Percentiles rank a stretch among this genome's conserved stretches.
phyloP scores from a whole-genome alignment of 2,113 vertebrate species.

The Dasyornis broadbenti region DNA sequence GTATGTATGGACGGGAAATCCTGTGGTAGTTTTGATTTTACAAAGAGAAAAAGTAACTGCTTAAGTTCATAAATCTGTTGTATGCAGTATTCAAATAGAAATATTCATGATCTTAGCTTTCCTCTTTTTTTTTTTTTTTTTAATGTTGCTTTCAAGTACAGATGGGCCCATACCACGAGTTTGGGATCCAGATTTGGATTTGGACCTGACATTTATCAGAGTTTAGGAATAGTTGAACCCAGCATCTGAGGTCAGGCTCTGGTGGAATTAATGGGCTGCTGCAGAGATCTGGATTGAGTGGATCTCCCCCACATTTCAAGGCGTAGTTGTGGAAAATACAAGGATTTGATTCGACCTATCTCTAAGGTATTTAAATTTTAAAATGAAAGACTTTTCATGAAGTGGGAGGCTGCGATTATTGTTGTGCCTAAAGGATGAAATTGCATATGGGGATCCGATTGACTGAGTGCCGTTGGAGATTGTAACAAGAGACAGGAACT shows the following conservation, averaged over 20 bases:
- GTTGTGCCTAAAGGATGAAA: not conserved
- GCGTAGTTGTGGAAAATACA: not conserved
- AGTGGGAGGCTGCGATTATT: not conserved
- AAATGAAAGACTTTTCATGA: not conserved
- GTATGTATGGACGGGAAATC: constrained; percentile 33
- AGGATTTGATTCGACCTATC: not conserved
- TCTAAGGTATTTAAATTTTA: not conserved
- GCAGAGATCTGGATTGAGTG: not conserved
- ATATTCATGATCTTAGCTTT: constrained; percentile 27
- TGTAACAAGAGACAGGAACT: not conserved
- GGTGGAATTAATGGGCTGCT: not conserved
- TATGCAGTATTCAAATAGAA: not conserved
- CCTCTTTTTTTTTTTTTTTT: not conserved
- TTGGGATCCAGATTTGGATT: constrained; percentile 43
- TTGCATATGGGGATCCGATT: not conserved
- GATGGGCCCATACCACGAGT: not conserved
- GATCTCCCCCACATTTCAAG: not conserved
- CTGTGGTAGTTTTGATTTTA: constrained; percentile 43
- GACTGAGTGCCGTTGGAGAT: not conserved
- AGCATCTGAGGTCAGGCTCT: not conserved
- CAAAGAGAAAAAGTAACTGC: not conserved
- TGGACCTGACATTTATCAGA: not conserved
- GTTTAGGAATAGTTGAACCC: not conserved
- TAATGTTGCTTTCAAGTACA: constrained; percentile 1
- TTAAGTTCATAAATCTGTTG: constrained; percentile 49